phyloP scores from a whole-genome alignment of 1,140 invertebrate genomes.

The Bombus waltoni region DNA sequence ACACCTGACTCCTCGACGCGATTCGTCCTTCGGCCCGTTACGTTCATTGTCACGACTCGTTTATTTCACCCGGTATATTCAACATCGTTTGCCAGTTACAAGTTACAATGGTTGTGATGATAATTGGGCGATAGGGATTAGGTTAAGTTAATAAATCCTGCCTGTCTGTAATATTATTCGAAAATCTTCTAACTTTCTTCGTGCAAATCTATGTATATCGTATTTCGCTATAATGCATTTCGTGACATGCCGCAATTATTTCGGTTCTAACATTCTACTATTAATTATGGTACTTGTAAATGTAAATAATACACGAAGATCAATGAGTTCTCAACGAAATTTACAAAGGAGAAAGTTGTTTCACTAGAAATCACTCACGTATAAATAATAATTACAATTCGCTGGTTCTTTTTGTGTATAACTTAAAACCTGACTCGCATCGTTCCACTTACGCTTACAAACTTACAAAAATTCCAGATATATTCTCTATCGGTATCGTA shows the following conservation, averaged over 20 bases:
- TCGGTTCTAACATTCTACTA: not conserved
- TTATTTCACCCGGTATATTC: not conserved
- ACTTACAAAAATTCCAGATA: not conserved
- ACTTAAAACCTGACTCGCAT: not conserved
- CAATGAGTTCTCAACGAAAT: not conserved
- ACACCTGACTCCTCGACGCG: constrained; percentile 36
- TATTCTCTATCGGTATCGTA: no score
- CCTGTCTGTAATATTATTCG: not conserved
- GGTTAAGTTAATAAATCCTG: not conserved
- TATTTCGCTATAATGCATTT: not conserved
- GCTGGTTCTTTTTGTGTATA: no score
- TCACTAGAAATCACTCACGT: not conserved
- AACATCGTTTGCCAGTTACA: not conserved
- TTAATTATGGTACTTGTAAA: constrained; percentile 2
- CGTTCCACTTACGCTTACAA: not conserved
- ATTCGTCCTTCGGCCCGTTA: not conserved
- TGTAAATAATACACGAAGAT: not conserved
- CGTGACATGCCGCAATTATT: not conserved
- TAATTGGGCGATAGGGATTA: not conserved
- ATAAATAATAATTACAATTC: not conserved
- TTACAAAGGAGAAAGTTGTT: not conserved
- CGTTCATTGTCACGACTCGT: not conserved
- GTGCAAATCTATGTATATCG: not conserved
- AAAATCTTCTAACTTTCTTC: not conserved
- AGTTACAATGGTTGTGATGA: not conserved